Percentiles rank a stretch among this genome's conserved stretches.
These are phyloP conservation scores for Mobula birostris DNA, from an alignment of 2,113 vertebrate species.

Conservation along the genomic window DNA sequence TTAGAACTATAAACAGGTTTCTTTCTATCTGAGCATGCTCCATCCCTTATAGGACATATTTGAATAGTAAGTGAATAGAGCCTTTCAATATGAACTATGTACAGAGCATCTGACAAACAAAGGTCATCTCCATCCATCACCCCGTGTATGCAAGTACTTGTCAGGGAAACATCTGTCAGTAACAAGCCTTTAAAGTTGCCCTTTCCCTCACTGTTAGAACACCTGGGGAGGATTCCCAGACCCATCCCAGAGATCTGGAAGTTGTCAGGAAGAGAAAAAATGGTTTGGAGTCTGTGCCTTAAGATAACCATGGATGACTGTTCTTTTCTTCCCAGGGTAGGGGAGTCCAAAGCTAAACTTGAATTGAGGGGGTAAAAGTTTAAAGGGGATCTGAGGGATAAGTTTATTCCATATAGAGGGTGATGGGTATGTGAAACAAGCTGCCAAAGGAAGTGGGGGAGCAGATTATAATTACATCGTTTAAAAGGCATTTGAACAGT, in stretches of 20 bases:
- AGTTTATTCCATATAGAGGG: no score
- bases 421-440: no score
- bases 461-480: no score
- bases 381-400: no score
- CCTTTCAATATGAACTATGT: neutral
- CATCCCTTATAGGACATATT: neutral
- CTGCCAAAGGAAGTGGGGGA: no score
- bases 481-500: no score
- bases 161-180: neutral
- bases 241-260: neutral
- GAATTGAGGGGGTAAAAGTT: no score
- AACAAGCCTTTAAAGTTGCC: neutral
- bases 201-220: neutral
- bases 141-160: neutral
- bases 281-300: neutral
- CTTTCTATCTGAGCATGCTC: neutral
- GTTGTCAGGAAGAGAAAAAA: neutral
- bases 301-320: no score
- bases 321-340: no score
- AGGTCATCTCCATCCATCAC: neutral
- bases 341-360: no score
- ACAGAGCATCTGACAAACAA: neutral
- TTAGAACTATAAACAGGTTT: neutral
- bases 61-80: neutral
- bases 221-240: neutral